Evolutionary conservation across 2,797 vertebrate species (phyloP).

Genomic region (Pseudopleuronectes americanus): DNA sequence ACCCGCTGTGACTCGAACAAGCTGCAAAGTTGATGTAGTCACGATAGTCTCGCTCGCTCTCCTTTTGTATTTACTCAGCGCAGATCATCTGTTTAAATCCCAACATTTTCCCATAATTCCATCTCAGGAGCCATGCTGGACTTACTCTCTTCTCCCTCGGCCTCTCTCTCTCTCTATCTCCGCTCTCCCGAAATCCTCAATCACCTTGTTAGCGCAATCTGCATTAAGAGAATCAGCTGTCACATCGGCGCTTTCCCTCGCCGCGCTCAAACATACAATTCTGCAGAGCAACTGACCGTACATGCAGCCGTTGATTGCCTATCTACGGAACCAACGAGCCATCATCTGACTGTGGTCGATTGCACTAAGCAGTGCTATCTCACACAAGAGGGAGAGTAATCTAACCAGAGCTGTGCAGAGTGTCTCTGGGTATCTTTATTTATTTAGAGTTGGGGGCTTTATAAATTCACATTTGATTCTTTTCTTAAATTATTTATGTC

Average conservation of each 20-base stretch:
- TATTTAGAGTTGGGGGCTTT: not conserved
- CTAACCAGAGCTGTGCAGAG: slow-evolving; percentile 11
- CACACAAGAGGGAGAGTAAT: slow-evolving; percentile 42
- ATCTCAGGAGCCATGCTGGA: not conserved
- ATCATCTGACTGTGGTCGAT: slow-evolving; percentile 43
- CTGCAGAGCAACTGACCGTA: slow-evolving; percentile 6
- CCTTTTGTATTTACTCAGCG: too few relatives aligned
- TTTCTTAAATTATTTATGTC: slow-evolving; percentile 6
- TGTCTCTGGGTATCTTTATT: slow-evolving; percentile 8
- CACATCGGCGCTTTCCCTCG: slow-evolving; percentile 16
- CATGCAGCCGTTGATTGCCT: slow-evolving; percentile 43
- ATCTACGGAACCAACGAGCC: slow-evolving; percentile 30
- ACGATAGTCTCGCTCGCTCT: too few relatives aligned
- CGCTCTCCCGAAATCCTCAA: slow-evolving; percentile 27
- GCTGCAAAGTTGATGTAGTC: too few relatives aligned
- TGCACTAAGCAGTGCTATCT: slow-evolving; percentile 55
- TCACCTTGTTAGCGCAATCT: slow-evolving; percentile 59
- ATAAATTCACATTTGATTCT: slow-evolving; percentile 16
- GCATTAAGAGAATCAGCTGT: slow-evolving; percentile 38
- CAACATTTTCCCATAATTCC: slow-evolving; percentile 8
- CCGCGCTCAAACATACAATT: not conserved
- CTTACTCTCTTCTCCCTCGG: not conserved
- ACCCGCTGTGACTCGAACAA: too few relatives aligned
- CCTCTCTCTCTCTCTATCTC: not conserved
- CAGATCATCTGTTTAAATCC: slow-evolving; percentile 4